phyloP scores from a whole-genome alignment of 2,888 invertebrate genomes.

The Limnephilus auricula region DNA sequence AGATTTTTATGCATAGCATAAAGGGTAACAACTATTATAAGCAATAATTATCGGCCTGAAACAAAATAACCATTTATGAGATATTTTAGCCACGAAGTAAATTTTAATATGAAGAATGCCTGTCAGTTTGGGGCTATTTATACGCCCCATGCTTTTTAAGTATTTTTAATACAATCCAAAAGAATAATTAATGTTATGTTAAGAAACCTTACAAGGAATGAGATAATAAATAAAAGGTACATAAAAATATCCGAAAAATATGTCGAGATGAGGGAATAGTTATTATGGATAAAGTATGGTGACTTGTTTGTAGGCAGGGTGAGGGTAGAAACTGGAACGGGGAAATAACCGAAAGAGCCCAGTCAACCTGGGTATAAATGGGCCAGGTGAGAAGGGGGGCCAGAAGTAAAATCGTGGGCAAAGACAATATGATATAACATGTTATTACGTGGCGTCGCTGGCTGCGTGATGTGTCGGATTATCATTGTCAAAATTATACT shows the following conservation, averaged over 20 bases:
- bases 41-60: too few relatives aligned
- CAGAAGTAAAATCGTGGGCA: not conserved
- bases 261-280: not conserved
- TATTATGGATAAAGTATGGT: not conserved
- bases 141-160: too few relatives aligned
- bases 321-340: not conserved
- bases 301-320: not conserved
- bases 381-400: conserved; percentile 13
- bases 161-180: too few relatives aligned
- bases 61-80: too few relatives aligned
- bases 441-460: conserved; percentile 48
- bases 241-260: not conserved
- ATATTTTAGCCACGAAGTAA: too few relatives aligned
- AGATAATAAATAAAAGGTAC: too few relatives aligned
- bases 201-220: not conserved
- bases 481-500: conserved; percentile 53
- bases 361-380: not conserved
- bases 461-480: conserved; percentile 52
- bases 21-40: too few relatives aligned
- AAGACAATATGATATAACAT: conserved; percentile 45
- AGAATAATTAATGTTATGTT: not conserved
- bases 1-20: too few relatives aligned
- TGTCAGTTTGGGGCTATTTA: too few relatives aligned
- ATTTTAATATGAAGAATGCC: too few relatives aligned
- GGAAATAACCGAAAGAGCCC: not conserved